Evolutionary conservation across 2,888 invertebrate genomes (phyloP), one percentile per base, ranked within the genome.

Genomic region (Thera obeliscata): DNA sequence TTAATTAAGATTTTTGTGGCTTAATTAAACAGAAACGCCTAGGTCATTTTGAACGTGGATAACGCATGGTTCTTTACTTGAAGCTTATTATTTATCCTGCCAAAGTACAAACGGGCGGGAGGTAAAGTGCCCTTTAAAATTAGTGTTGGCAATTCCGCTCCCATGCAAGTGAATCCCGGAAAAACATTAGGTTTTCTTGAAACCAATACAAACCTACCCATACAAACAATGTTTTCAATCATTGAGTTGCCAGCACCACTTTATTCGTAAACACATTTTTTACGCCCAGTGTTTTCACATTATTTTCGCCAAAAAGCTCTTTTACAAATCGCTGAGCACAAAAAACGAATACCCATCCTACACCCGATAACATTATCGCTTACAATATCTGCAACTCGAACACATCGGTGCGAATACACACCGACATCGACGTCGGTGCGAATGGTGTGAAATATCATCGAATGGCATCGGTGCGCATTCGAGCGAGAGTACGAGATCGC

Each of bases 381-480:
- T 46, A 56, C 64, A 60, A 54, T 62, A 56, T 63, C 62, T 58
- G 52, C 59, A 46, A 58, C 52, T 58, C 43, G 57, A 49, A 55
- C 8, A 65, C 59, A 56, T 33, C 38, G 65, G 56, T 56, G 65
- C 55, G 64, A 22, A 49, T 64, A 63, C 55, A 63, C 66, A 62
- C 41, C 58, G 11, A 38, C 61, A 41, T 41, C 4, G 41, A 7
- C 41, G 7, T 41, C 41, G 59, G 56, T 41, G 64, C 64, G 73
- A 78, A 76, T 77, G 76, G 76, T 81, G 79, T 79, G 77, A 80
- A 75, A 78, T 76, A 67, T 81, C 77, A 80, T 79, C 76, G 76
- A 74, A 78, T 76, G 70, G 76, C 69, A 76, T 76, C 75, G 70
- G 70, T 58, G 74, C 75, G 77, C 76, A 72, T 46, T 74, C 74